A percentile compares a stretch with the other conserved stretches of the same genome.
Conservation (phyloP, 2,797 vertebrate genomes). For the Pseudochirops corinnae region DNA sequence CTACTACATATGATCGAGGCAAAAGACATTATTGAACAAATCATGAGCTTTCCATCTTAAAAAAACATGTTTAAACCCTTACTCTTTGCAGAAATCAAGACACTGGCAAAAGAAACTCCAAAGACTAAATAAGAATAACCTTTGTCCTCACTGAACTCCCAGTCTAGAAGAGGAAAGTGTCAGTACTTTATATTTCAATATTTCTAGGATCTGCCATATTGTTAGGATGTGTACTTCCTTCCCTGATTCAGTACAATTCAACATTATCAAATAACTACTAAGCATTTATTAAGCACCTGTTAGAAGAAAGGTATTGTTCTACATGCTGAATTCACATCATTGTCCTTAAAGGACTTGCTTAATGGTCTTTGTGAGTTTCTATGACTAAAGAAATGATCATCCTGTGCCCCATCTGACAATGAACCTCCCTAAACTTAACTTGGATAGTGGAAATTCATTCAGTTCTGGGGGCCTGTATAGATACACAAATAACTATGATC, state of each 20-base stretch:
- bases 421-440: background rate
- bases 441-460: background rate
- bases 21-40: background rate
- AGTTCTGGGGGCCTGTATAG: background rate
- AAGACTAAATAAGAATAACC: background rate
- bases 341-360: background rate
- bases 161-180: background rate
- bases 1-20: background rate
- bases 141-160: background rate
- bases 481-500: background rate
- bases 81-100: background rate
- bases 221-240: background rate
- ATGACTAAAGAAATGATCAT: background rate
- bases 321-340: background rate
- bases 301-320: background rate
- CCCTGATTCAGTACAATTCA: background rate
- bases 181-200: background rate
- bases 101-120: background rate
- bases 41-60: background rate
- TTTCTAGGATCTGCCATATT: background rate
- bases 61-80: background rate
- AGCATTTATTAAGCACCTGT: background rate
- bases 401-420: background rate
- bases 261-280: background rate
- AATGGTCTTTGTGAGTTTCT: background rate